These are phyloP conservation scores for Resseliella maxima DNA, from an alignment of 2,888 invertebrate species.

Conservation along the genomic window DNA sequence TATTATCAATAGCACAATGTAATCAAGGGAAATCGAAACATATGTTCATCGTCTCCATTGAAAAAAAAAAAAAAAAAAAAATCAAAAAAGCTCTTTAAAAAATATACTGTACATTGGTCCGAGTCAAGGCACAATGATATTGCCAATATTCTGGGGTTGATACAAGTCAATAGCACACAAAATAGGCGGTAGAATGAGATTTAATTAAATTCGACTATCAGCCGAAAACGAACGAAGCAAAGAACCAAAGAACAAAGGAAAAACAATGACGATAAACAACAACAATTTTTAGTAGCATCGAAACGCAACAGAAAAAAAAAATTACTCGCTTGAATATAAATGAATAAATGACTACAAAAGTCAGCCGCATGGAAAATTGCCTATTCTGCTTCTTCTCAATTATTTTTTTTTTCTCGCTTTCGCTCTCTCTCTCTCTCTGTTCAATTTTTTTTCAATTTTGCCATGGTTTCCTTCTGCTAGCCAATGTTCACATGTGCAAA, in stretches of 20 bases:
- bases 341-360: conserved; percentile 53
- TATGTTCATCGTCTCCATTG: background rate
- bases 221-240: conserved; percentile 36
- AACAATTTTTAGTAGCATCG: conserved; percentile 39
- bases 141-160: conserved; percentile 37
- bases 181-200: conserved; percentile 41
- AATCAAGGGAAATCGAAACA: conserved; percentile 19
- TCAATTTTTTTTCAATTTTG: background rate
- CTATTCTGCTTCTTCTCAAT: conserved; percentile 45
- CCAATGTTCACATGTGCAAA: conserved; percentile 31
- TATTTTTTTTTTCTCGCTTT: background rate
- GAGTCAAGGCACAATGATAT: background rate
- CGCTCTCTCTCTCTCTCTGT: background rate
- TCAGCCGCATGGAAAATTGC: conserved; percentile 53
- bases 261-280: conserved; percentile 39
- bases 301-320: background rate
- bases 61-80: background rate
- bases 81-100: background rate
- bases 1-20: background rate
- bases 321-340: background rate
- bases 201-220: conserved; percentile 48
- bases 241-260: conserved; percentile 22
- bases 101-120: background rate
- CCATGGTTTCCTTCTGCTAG: background rate
- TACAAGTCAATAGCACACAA: conserved; percentile 33